These are phyloP conservation scores for Lampropteryx suffumata DNA, from an alignment of 2,888 invertebrate species.

Conservation along the genomic window DNA sequence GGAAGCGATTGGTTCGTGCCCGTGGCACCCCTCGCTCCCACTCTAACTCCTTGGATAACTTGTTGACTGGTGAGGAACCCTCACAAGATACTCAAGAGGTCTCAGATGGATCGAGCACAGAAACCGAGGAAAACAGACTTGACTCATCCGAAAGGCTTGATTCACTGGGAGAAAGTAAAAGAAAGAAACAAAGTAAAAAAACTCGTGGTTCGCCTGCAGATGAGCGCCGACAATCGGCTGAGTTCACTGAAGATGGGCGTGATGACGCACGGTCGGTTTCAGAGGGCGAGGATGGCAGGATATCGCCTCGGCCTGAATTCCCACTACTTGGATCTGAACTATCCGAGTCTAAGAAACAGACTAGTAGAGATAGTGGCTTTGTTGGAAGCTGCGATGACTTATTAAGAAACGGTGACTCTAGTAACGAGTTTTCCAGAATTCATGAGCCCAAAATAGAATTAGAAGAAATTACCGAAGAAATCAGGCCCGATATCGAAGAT, in stretches of 20 bases:
- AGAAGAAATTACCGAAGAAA: conserved; percentile 84
- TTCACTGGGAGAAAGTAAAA: conserved; percentile 91
- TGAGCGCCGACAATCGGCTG: conserved; percentile 85
- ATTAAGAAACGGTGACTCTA: conserved; percentile 84
- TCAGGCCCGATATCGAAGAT: conserved; percentile 79
- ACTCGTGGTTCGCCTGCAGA: conserved; percentile 83
- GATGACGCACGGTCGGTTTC: conserved; percentile 83
- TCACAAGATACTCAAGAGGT: conserved; percentile 81
- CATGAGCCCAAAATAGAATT: conserved; percentile 81
- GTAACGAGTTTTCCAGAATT: conserved; percentile 77
- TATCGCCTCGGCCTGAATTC: conserved; percentile 87
- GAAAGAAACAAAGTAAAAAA: conserved; percentile 91
- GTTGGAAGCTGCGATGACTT: conserved; percentile 94
- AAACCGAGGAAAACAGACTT: conserved; percentile 84
- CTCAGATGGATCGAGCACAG: conserved; percentile 90
- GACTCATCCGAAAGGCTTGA: conserved; percentile 88
- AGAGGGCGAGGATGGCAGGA: conserved; percentile 86
- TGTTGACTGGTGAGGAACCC: conserved; percentile 85
- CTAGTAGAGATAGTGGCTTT: conserved; percentile 94
- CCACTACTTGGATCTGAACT: conserved; percentile 81
- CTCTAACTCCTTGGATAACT: conserved; percentile 91
- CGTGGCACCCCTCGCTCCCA: conserved; percentile 92
- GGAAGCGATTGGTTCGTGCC: conserved; percentile 91
- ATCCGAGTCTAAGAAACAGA: conserved; percentile 88
- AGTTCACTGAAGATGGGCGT: conserved; percentile 83